Evolutionary conservation across 2,113 vertebrate species (phyloP), one percentile per base, ranked within the genome.

Genomic region (Labeo catla): DNA sequence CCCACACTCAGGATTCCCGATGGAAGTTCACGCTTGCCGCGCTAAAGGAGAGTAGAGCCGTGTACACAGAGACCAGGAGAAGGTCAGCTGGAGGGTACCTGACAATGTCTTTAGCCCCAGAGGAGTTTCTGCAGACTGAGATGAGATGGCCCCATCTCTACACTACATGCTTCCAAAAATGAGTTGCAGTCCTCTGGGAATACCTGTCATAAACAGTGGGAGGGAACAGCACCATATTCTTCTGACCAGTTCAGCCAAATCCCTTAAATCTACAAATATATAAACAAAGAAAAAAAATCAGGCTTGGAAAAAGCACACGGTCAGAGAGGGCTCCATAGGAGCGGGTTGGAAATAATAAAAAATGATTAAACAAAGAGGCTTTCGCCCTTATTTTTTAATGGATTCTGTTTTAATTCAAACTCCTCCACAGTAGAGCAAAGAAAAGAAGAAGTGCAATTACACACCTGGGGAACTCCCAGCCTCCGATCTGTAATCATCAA

Each of bases 11-110:
- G 43, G 81, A 39, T 87, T 92, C 89, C 81, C 77, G 86, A 68
- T 76, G n/a, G 82, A 88, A 85, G 73, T 65, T 77, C 77, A 83
- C 66, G 76, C 57, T 39, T 23, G 86, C 16, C 6, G 73, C 45
- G 70, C 87, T 89, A 78, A 80, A 76, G 49, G 8, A 77, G 93
- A 95, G 94, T 91, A 93, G 93, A 92, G 80, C 92, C 93, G 66
- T 89, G 90, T 89, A 66, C 57, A n/a, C 4, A 86, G 61, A 79
- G 76, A 79, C 66, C 80, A 91, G 91, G 78, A 81, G 92, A 95
- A 96, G 95, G 96, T 96, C 95, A 94, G 68, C 59, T 72, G 83
- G 95, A 96, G 94, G 95, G 95, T 93, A 97, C 92, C 81, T 77
- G 88, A 88, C 90, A 81, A 90, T 81, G 77, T 57, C 54, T 81